Evolutionary conservation across 2,888 invertebrate genomes (phyloP).

Genomic region (Alitta virens): DNA sequence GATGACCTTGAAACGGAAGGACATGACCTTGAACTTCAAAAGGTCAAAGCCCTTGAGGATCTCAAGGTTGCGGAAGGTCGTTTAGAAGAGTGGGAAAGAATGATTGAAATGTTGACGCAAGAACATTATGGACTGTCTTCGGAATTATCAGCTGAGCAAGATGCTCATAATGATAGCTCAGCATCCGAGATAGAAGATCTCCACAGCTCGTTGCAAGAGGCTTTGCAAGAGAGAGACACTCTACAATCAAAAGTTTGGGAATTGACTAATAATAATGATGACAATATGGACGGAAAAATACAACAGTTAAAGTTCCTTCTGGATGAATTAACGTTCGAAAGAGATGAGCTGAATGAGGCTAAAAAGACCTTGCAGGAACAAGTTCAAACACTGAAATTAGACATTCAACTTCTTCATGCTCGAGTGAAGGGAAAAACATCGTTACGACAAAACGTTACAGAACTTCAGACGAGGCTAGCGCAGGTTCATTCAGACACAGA

Average conservation of each 20-base stretch:
- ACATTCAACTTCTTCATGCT: conserved; percentile 5
- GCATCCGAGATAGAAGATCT: conserved; percentile 24
- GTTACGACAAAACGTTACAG: neutral
- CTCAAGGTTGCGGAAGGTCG: neutral
- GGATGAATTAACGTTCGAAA: conserved; percentile 26
- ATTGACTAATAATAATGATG: conserved; percentile 5
- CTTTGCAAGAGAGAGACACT: conserved; percentile 43
- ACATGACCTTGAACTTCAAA: neutral
- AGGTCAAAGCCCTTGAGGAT: neutral
- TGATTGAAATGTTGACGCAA: neutral
- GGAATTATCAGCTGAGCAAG: conserved; percentile 15
- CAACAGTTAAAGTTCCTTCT: conserved; percentile 17
- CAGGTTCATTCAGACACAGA: conserved; percentile 6
- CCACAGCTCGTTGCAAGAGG: conserved; percentile 33
- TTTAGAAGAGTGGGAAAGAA: neutral
- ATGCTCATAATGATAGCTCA: neutral
- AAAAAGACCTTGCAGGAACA: conserved; percentile 3
- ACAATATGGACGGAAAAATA: conserved; percentile 10
- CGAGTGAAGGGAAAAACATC: neutral
- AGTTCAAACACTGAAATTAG: conserved; percentile 10
- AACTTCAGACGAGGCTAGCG: neutral
- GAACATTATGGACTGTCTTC: conserved; percentile 11
- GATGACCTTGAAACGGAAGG: neutral
- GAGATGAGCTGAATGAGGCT: conserved; percentile 26
- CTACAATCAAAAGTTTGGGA: conserved; percentile 34